phyloP scores from a whole-genome alignment of 1,140 invertebrate species.

The Drosophila trapezifrons region DNA sequence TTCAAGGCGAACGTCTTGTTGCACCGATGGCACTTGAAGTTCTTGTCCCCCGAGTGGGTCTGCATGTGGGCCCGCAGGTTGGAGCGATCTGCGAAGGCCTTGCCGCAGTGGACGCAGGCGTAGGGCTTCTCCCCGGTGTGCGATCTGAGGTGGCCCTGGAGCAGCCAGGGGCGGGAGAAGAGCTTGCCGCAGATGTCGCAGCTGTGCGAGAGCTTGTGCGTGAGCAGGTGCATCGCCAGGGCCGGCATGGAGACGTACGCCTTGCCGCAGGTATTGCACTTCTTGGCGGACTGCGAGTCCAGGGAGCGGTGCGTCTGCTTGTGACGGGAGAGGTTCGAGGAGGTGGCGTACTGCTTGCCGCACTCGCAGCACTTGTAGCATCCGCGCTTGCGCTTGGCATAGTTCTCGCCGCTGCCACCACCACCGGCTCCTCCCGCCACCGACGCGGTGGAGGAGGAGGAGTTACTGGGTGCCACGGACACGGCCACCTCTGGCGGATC shows the following conservation, averaged over 20 bases:
- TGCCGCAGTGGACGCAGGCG: slow-evolving; percentile 87
- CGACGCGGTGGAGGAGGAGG: slow-evolving; percentile 9
- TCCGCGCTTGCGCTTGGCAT: slow-evolving; percentile 85
- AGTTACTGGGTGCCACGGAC: slow-evolving; percentile 10
- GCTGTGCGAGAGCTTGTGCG: slow-evolving; percentile 94
- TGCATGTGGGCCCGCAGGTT: slow-evolving; percentile 97
- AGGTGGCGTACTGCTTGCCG: slow-evolving; percentile 98
- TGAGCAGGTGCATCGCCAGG: slow-evolving; percentile 98
- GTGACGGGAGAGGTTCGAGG: slow-evolving; percentile 97
- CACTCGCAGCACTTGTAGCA: slow-evolving; percentile 97
- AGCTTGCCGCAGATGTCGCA: slow-evolving; percentile 96
- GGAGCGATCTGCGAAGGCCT: slow-evolving; percentile 89
- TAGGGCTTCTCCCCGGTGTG: slow-evolving; percentile 89
- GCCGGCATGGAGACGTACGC: slow-evolving; percentile 99
- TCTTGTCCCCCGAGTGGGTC: slow-evolving; percentile 95
- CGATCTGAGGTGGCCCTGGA: slow-evolving; percentile 91
- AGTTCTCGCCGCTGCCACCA: slow-evolving; percentile 87
- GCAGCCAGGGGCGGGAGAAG: slow-evolving; percentile 96
- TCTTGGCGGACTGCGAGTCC: slow-evolving; percentile 96
- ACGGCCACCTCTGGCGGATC: slow-evolving; percentile 13
- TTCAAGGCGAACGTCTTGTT: slow-evolving; percentile 97
- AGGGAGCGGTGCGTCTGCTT: slow-evolving; percentile 98
- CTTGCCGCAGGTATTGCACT: slow-evolving; percentile 97
- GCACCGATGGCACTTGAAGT: slow-evolving; percentile 95
- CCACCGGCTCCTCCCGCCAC: slow-evolving; percentile 7